phyloP scores from a whole-genome alignment of 2,888 invertebrate species.

The Megaustenia siamemsis region DNA sequence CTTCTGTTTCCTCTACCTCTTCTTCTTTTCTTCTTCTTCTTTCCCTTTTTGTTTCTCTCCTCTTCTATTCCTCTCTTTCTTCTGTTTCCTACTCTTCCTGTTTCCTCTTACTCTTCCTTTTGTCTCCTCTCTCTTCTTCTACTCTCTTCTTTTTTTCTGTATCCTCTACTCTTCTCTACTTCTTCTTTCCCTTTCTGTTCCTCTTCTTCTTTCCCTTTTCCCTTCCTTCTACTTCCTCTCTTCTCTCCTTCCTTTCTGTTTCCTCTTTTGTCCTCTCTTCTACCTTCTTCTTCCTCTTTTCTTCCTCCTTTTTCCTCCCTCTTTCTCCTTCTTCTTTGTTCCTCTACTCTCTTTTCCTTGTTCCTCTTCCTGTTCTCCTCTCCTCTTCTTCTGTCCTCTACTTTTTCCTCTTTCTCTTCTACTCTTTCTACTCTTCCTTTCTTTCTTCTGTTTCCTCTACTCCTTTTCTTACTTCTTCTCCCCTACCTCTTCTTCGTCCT shows the following conservation, averaged over 20 bases:
- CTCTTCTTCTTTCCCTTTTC: neutral
- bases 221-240: too few species aligned
- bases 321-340: neutral
- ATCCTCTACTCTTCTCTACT: neutral
- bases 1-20: too few species aligned
- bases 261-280: neutral
- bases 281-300: neutral
- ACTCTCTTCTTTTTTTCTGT: neutral
- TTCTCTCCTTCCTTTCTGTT: neutral
- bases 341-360: neutral
- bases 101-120: neutral
- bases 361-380: neutral
- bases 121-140: too few species aligned
- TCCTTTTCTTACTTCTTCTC: too few species aligned
- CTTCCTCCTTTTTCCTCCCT: slow-evolving; percentile 13
- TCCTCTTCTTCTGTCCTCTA: neutral
- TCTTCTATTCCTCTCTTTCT: too few species aligned
- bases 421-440: neutral
- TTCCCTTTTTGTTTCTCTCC: too few species aligned
- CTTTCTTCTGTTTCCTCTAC: too few species aligned
- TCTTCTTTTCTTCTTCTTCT: too few species aligned
- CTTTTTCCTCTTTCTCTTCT: neutral
- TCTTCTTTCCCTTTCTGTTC: neutral
- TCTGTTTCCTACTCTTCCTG: too few species aligned
- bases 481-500: too few species aligned